These are phyloP conservation scores for Artibeus lituratus DNA, from an alignment of 2,797 vertebrate genomes.

Conservation along the genomic window DNA sequence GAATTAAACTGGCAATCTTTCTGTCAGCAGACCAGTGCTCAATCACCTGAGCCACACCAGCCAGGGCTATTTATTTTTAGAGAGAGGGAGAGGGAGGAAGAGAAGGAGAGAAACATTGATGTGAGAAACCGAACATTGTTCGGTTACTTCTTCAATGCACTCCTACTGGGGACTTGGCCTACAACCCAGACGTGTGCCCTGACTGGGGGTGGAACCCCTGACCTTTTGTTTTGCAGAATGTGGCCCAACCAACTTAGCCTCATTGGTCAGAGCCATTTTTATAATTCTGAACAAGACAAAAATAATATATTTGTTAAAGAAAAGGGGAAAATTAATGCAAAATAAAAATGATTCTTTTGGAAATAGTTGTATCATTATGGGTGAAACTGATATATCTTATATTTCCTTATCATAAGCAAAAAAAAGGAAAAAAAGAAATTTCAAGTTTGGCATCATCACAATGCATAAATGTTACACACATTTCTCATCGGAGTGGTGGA, in stretches of 20 bases:
- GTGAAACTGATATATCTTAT: not conserved
- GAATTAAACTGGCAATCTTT: too few relatives aligned
- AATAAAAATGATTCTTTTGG: not conserved
- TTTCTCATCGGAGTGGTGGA: not conserved
- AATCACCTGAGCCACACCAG: too few relatives aligned
- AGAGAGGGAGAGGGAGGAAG: not conserved
- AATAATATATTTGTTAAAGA: not conserved
- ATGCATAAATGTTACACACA: not conserved
- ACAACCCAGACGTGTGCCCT: not conserved
- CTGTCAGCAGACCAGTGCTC: too few relatives aligned
- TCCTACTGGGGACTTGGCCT: not conserved
- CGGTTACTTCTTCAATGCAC: not conserved
- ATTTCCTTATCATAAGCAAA: not conserved
- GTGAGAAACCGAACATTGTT: not conserved
- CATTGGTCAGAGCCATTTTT: not conserved
- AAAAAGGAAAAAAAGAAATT: not conserved
- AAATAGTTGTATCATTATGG: not conserved
- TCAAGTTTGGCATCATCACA: not conserved
- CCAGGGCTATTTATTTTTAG: not conserved
- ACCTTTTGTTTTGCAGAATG: not conserved
- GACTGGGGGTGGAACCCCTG: not conserved
- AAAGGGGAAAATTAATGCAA: not conserved
- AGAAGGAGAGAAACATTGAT: not conserved
- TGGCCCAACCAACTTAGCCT: not conserved
- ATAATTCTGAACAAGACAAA: not conserved